Conservation (phyloP, 2,113 vertebrate genomes). For the Nyctereutes procyonoides region DNA sequence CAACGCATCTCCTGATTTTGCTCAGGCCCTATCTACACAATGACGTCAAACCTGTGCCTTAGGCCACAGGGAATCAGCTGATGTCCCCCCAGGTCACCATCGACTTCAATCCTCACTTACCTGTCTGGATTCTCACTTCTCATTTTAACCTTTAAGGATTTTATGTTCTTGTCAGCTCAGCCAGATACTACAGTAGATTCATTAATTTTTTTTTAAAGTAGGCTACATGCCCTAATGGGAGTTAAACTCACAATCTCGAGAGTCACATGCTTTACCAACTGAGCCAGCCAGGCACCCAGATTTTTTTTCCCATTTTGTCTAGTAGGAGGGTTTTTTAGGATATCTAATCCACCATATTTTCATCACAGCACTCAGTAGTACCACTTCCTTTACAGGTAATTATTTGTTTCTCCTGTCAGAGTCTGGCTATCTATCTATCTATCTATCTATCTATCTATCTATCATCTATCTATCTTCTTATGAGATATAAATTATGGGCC, state of each 20-base stretch:
- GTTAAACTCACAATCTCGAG: not conserved
- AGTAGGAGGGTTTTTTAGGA: not conserved
- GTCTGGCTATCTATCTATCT: not conserved
- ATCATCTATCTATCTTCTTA: not conserved
- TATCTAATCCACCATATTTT: not conserved
- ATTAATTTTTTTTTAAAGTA: not conserved
- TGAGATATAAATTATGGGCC: not conserved
- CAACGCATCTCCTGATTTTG: not conserved
- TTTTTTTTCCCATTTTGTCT: not conserved
- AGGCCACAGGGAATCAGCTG: not conserved
- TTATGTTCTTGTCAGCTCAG: not conserved
- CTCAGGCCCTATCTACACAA: not conserved
- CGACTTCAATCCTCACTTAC: not conserved
- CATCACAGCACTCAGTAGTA: not conserved
- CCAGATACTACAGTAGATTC: not conserved
- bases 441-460: not conserved
- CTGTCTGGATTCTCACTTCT: not conserved
- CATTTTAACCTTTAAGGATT: not conserved
- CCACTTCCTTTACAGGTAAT: not conserved
- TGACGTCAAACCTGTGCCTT: too few relatives aligned
- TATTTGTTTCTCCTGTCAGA: not conserved
- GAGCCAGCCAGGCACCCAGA: not conserved
- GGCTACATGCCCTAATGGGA: not conserved
- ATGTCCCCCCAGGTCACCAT: not conserved
- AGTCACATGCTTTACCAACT: not conserved